Conservation (phyloP, 2,113 vertebrate genomes). For the Aptenodytes patagonicus region DNA sequence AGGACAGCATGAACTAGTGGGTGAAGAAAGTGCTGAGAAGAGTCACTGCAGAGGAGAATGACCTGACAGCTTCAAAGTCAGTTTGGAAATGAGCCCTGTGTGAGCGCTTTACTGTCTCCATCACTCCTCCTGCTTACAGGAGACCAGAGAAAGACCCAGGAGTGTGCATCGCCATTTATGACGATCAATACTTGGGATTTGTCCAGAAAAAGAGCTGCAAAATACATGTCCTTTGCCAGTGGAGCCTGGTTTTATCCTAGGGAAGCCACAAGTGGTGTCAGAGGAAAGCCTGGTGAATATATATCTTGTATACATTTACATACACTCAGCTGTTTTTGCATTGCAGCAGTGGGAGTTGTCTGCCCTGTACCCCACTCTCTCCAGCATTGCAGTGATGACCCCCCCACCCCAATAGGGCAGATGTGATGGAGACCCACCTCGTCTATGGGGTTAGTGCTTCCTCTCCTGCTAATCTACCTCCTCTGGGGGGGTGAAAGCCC, state of each 20-base stretch:
- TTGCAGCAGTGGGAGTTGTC: neutral
- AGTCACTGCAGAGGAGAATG: neutral
- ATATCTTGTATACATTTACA: no score
- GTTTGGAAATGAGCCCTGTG: neutral
- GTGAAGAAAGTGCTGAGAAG: neutral
- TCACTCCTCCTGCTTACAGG: neutral
- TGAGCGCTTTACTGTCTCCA: neutral
- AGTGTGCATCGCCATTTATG: fast-evolving
- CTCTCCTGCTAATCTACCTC: neutral
- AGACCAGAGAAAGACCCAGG: neutral
- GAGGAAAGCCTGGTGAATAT: neutral
- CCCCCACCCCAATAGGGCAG: neutral
- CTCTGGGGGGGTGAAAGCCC: neutral
- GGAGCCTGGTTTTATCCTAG: neutral
- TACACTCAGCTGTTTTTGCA: neutral
- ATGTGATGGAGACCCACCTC: neutral
- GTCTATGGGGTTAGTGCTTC: fast-evolving
- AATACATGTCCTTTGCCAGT: neutral
- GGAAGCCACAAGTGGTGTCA: neutral
- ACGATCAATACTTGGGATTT: neutral
- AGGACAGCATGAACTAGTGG: neutral
- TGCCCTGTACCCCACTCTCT: fast-evolving
- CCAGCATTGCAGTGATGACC: neutral
- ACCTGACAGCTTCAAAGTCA: neutral
- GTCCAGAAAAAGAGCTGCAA: neutral